Evolutionary conservation across 2,113 vertebrate species (phyloP), one percentile per base, ranked within the genome.

Genomic region (Penelope pileata): DNA sequence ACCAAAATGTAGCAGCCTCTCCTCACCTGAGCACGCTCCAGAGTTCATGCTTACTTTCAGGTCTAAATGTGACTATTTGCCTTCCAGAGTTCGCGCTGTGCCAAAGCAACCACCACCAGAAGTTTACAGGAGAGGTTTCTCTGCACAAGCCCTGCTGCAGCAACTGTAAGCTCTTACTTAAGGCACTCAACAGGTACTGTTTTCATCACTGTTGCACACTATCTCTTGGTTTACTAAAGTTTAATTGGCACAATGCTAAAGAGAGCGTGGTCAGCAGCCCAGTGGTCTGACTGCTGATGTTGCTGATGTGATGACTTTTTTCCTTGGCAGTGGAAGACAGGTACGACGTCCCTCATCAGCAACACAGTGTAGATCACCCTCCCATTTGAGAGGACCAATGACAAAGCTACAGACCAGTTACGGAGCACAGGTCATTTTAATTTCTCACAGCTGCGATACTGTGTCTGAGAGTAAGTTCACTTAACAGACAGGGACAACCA

Each of bases 41-140:
- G 30, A 17, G 7, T 36, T 64, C 11, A 21, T 56, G 12, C n/a
- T 6, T 34, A 50, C 63, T 63, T 45, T 18, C 59, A 16, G 59
- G 11, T n/a, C 26, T 56, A 26, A 56, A 43, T 2, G 36, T 36
- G 79, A 62, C 29, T 7, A 17, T 19, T 12, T 42, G 38, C 51
- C 29, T 36, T 54, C 29, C 22, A 1, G 3, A 56, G 23, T n/a
- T 30, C 2, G 0, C 54, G 12, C 73, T 23, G n/a, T 1, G 1
- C 47, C 23, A 30, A 38, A 16, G 43, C n/a, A 77, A 6, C 38
- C 45, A 34, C 3, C 36, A 17, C 6, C 73, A 7, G 38, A 43
- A 21, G 5, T 16, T 75, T 24, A 40, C 16, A 30, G 48, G 9
- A 75, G 48, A 58, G 18, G 16, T 10, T 74, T 50, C 48, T 63